phyloP scores from a whole-genome alignment of 2,888 invertebrate genomes.

The Sinhomidia bicolor region DNA sequence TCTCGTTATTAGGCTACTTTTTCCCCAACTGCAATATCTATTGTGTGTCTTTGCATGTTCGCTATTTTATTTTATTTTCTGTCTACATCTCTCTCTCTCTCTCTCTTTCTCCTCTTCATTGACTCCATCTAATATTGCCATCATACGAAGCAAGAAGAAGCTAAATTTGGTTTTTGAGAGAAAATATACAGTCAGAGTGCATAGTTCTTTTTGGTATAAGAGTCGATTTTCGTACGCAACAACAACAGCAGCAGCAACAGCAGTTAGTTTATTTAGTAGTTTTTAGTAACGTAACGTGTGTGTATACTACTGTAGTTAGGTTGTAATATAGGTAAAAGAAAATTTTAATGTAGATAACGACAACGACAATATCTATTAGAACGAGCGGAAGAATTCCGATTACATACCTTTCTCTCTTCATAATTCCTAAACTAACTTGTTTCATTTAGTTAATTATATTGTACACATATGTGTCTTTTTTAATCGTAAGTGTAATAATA shows the following conservation, averaged over 20 bases:
- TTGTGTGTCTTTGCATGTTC: slow-evolving; percentile 31
- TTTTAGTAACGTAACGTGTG: too few relatives aligned
- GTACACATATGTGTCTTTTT: slow-evolving; percentile 2
- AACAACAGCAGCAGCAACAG: background rate
- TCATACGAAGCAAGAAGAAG: slow-evolving; percentile 8
- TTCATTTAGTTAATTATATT: slow-evolving; percentile 63
- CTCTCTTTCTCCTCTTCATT: slow-evolving; percentile 51
- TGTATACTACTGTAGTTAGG: too few relatives aligned
- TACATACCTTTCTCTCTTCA: slow-evolving; percentile 61
- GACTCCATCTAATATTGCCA: slow-evolving; percentile 26
- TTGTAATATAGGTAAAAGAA: slow-evolving; percentile 16
- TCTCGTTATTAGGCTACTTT: slow-evolving; percentile 22
- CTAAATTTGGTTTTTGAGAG: background rate
- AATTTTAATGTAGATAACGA: slow-evolving; percentile 50
- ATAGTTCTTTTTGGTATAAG: background rate
- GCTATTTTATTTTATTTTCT: slow-evolving; percentile 41
- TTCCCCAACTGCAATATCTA: background rate
- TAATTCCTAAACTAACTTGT: slow-evolving; percentile 49
- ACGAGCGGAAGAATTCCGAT: slow-evolving; percentile 55
- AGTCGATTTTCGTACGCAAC: slow-evolving; percentile 15
- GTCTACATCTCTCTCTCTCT: slow-evolving; percentile 11
- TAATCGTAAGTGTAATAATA: slow-evolving; percentile 41
- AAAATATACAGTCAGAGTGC: slow-evolving; percentile 27
- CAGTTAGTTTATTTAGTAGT: slow-evolving; percentile 29
- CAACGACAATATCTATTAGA: slow-evolving; percentile 51